Percentiles rank a stretch among this genome's conserved stretches.
These are phyloP conservation scores for Kryptopterus vitreolus DNA, from an alignment of 2,797 vertebrate genomes.

Conservation along the genomic window DNA sequence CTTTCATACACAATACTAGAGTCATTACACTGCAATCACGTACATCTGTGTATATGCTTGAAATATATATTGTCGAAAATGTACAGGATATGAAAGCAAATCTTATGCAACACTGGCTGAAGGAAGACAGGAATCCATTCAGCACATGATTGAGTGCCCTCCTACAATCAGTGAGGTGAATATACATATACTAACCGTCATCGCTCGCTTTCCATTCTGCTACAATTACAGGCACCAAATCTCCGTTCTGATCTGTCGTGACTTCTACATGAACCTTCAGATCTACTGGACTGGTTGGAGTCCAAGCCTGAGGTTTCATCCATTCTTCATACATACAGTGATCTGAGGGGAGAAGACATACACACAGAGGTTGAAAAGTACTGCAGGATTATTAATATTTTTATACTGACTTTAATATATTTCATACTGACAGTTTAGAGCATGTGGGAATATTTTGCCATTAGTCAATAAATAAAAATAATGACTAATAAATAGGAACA, in stretches of 20 bases:
- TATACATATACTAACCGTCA: slow-evolving; percentile 65
- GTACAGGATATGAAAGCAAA: not conserved
- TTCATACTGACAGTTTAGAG: not conserved
- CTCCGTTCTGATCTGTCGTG: slow-evolving; percentile 54
- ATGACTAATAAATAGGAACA: not conserved
- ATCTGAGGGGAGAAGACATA: slow-evolving; percentile 52
- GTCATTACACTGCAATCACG: not conserved
- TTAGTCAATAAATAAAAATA: not conserved
- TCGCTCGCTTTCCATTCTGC: slow-evolving; percentile 68
- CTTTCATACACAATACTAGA: not conserved
- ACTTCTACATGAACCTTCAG: slow-evolving; percentile 52
- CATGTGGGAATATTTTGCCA: not conserved
- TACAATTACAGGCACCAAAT: slow-evolving; percentile 63
- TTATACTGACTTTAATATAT: too few relatives aligned
- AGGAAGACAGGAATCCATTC: not conserved
- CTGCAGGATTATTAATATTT: not conserved
- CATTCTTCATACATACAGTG: slow-evolving; percentile 65
- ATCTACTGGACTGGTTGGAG: slow-evolving; percentile 63
- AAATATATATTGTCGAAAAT: not conserved
- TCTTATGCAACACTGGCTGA: not conserved
- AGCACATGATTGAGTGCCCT: not conserved
- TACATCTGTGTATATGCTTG: not conserved
- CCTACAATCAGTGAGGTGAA: not conserved
- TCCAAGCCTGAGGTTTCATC: slow-evolving; percentile 45
- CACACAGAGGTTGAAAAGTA: not conserved